These are phyloP conservation scores for Diplosoma virens DNA, from an alignment of 23 tunicate species.

Conservation along the genomic window DNA sequence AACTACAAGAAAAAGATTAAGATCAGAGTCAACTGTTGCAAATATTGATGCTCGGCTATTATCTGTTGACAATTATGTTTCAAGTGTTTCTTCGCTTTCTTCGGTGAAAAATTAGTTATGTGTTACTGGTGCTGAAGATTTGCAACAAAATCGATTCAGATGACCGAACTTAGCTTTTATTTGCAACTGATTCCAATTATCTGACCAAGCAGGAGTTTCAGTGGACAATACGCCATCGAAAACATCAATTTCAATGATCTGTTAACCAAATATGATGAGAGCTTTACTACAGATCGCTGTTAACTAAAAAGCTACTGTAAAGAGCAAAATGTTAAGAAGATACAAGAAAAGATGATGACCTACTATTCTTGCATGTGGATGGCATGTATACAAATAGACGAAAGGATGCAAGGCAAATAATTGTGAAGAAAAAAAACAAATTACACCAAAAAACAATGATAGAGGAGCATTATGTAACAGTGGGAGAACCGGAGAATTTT, in stretches of 20 bases:
- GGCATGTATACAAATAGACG: neutral
- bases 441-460: neutral
- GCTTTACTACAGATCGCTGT: neutral
- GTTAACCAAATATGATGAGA: neutral
- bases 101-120: neutral
- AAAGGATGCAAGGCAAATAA: neutral
- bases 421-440: neutral
- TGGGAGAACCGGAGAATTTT: neutral
- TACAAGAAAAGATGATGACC: neutral
- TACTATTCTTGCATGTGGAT: neutral
- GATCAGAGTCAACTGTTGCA: no score
- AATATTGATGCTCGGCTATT: no score
- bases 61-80: neutral
- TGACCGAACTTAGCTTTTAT: neutral
- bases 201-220: neutral
- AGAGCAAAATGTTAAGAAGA: neutral
- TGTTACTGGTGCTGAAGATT: no score
- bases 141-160: no score
- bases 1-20: no score
- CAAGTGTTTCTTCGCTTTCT: neutral
- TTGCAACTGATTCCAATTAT: neutral
- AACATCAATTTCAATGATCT: neutral
- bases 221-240: neutral
- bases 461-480: neutral
- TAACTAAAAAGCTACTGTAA: neutral